A percentile compares a stretch with the other conserved stretches of the same genome.
Conservation (phyloP, 2,888 invertebrate genomes). For the Acrocyrtus sp. region DNA sequence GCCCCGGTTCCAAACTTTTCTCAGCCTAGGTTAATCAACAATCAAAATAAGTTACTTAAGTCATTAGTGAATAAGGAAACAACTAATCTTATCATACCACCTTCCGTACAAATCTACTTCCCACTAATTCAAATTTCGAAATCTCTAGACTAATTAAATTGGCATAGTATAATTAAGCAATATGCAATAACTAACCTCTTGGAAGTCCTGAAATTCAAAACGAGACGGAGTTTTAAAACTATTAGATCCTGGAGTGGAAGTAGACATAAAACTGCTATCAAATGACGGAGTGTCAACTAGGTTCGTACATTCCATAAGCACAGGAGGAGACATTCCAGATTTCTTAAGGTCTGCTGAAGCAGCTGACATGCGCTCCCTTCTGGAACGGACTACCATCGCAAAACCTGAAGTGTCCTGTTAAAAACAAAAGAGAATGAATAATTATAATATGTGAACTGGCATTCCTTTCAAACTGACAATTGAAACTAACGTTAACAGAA, state of each 20-base stretch:
- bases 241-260: slow-evolving; percentile 17
- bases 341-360: slow-evolving; percentile 8
- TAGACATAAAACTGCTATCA: slow-evolving; percentile 5
- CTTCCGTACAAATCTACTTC: too few species aligned
- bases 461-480: not conserved
- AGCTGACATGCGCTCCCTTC: slow-evolving; percentile 5
- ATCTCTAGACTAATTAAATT: too few species aligned
- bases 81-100: too few species aligned
- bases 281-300: not conserved
- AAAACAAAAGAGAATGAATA: slow-evolving; percentile 10
- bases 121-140: too few species aligned
- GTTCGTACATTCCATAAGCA: slow-evolving; percentile 32
- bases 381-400: not conserved
- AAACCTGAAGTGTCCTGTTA: slow-evolving; percentile 2
- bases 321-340: not conserved
- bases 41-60: not conserved
- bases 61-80: not conserved
- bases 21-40: slow-evolving; percentile 41
- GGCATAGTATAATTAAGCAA: too few species aligned
- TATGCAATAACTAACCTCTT: slow-evolving; percentile 25
- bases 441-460: not conserved
- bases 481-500: not conserved
- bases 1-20: slow-evolving; percentile 61
- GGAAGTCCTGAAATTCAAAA: slow-evolving; percentile 43
- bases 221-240: slow-evolving; percentile 6